Evolutionary conservation across 23 tunicate genomes (phyloP).

Genomic region (Styela clava): DNA sequence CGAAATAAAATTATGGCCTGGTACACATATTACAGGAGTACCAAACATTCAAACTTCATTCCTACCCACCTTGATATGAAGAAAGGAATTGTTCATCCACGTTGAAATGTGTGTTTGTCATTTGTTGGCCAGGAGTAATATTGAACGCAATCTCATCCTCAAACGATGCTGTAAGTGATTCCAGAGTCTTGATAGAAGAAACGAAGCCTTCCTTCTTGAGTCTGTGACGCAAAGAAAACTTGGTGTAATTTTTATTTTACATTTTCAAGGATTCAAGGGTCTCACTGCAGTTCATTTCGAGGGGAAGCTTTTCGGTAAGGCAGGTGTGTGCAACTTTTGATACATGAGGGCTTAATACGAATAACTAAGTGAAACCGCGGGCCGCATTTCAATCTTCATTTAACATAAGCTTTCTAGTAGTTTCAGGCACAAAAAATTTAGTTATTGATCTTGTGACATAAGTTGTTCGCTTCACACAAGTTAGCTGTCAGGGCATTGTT

Average conservation of each 20-base stretch:
- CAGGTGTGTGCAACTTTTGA: not conserved
- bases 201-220: not conserved
- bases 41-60: not conserved
- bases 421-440: too few species aligned
- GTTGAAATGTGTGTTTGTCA: not conserved
- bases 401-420: too few species aligned
- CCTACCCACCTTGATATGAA: not conserved
- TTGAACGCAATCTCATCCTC: not conserved
- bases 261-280: not conserved
- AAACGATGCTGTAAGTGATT: not conserved
- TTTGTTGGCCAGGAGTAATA: not conserved
- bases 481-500: too few species aligned
- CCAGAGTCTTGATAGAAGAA: not conserved
- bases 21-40: not conserved
- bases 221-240: too few species aligned
- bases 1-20: not conserved
- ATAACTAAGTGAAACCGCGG: not conserved
- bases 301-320: not conserved
- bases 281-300: not conserved
- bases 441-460: too few species aligned
- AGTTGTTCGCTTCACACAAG: too few species aligned
- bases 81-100: not conserved
- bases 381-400: too few species aligned
- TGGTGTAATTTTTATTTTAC: too few species aligned
- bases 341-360: not conserved